These are phyloP conservation scores for Strigamia maritima DNA, from an alignment of 2,888 invertebrate species.

Conservation along the genomic window DNA sequence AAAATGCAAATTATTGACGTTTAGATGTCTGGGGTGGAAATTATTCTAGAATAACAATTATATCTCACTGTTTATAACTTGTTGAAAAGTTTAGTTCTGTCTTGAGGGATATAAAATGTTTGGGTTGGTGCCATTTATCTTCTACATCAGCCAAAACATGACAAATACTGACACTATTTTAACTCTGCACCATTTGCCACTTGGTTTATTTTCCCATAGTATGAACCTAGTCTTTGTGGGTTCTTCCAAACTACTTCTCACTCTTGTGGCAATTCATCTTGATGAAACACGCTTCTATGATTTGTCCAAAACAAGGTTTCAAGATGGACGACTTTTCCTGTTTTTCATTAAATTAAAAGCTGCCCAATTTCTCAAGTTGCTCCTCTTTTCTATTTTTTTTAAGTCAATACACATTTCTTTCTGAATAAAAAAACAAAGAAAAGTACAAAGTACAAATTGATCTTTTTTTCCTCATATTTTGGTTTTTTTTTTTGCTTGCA, in stretches of 20 bases:
- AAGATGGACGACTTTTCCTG: constrained; percentile 8
- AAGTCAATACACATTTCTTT: neutral
- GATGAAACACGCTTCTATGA: constrained; percentile 24
- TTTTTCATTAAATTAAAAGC: constrained; percentile 28
- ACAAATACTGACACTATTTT: constrained; percentile 25
- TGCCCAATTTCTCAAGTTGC: neutral
- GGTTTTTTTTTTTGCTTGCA: too few relatives aligned
- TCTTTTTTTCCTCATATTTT: too few relatives aligned
- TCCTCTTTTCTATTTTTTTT: neutral
- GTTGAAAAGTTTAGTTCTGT: neutral
- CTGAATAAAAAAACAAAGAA: neutral
- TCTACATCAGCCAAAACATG: neutral
- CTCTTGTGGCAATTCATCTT: constrained; percentile 17
- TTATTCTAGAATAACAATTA: neutral
- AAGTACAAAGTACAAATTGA: neutral
- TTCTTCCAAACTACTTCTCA: constrained; percentile 5
- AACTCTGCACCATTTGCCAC: constrained; percentile 11
- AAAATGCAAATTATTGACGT: too few relatives aligned
- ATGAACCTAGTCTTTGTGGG: neutral
- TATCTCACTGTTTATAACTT: neutral
- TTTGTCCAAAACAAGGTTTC: constrained; percentile 17
- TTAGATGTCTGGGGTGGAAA: too few relatives aligned
- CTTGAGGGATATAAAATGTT: neutral
- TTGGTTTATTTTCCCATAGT: neutral
- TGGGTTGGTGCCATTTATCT: constrained; percentile 1